A percentile compares a stretch with the other conserved stretches of the same genome.
Conservation (phyloP, 2,797 vertebrate species). For the Podarcis siculus region DNA sequence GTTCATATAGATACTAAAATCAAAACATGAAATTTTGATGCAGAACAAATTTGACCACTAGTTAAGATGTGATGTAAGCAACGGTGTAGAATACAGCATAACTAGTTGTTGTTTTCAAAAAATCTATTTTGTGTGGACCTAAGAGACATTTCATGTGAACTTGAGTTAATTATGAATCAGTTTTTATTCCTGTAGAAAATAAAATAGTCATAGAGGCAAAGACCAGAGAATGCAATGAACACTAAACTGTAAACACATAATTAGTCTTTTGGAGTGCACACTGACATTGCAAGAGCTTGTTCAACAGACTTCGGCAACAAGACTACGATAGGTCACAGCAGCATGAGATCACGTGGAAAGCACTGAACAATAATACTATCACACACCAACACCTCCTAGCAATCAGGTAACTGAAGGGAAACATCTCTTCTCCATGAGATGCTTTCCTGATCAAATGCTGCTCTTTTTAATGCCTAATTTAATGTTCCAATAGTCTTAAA, state of each 20-base stretch:
- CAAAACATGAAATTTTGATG: conserved; percentile 50
- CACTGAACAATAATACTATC: conserved; percentile 76
- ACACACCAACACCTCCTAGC: conserved; percentile 74
- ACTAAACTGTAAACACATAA: conserved; percentile 77
- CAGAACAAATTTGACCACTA: conserved; percentile 57
- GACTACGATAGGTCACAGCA: conserved; percentile 79
- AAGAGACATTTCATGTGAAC: conserved; percentile 60
- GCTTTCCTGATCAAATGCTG: conserved; percentile 60
- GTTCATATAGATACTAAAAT: conserved; percentile 65
- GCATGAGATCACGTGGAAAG: conserved; percentile 79
- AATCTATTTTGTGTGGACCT: conserved; percentile 47
- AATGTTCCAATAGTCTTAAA: conserved; percentile 67
- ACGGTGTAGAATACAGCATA: conserved; percentile 64
- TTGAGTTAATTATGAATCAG: conserved; percentile 67
- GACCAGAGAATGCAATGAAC: conserved; percentile 79
- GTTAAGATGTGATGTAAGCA: conserved; percentile 59
- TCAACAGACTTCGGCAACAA: conserved; percentile 77
- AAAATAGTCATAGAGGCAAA: conserved; percentile 76
- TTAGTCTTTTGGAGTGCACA: conserved; percentile 73
- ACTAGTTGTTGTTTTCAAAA: conserved; percentile 45
- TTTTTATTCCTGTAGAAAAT: conserved; percentile 71
- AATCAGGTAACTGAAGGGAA: conserved; percentile 62
- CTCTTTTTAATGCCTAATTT: conserved; percentile 59
- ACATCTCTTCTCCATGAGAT: conserved; percentile 54
- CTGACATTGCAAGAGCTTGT: conserved; percentile 68